Evolutionary conservation across 2,888 invertebrate species (phyloP).

Genomic region (Thymelicus sylvestris): DNA sequence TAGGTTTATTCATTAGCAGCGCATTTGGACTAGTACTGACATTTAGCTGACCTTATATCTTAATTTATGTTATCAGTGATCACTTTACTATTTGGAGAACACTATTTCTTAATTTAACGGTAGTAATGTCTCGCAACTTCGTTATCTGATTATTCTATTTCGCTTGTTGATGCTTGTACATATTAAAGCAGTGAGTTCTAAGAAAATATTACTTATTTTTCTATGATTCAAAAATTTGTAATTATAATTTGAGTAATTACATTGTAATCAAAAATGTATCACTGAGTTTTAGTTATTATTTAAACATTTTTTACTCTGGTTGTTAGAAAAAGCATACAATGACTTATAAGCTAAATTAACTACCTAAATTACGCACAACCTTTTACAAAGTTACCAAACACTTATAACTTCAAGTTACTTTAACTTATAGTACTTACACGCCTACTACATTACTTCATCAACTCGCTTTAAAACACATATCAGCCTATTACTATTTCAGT

Average conservation of each 20-base stretch:
- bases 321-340: not conserved
- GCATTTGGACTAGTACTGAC: slow-evolving; percentile 32
- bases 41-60: slow-evolving; percentile 36
- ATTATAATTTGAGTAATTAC: not conserved
- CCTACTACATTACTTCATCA: not conserved
- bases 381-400: not conserved
- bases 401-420: not conserved
- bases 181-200: too few relatives aligned
- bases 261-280: not conserved
- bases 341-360: not conserved
- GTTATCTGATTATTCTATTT: slow-evolving; percentile 5
- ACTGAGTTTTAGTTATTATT: slow-evolving; percentile 4
- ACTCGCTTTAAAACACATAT: not conserved
- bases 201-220: too few relatives aligned
- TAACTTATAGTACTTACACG: not conserved
- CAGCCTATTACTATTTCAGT: not conserved
- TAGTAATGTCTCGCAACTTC: slow-evolving; percentile 19
- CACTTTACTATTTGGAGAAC: slow-evolving; percentile 28
- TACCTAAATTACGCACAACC: not conserved
- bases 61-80: slow-evolving; percentile 34
- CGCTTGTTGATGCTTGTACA: not conserved
- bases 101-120: slow-evolving; percentile 36
- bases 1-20: slow-evolving; percentile 30
- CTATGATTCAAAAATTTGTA: too few relatives aligned
- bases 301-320: not conserved